Evolutionary conservation across 2,888 invertebrate species (phyloP).

Genomic region (Chrysotoxum bicinctum): DNA sequence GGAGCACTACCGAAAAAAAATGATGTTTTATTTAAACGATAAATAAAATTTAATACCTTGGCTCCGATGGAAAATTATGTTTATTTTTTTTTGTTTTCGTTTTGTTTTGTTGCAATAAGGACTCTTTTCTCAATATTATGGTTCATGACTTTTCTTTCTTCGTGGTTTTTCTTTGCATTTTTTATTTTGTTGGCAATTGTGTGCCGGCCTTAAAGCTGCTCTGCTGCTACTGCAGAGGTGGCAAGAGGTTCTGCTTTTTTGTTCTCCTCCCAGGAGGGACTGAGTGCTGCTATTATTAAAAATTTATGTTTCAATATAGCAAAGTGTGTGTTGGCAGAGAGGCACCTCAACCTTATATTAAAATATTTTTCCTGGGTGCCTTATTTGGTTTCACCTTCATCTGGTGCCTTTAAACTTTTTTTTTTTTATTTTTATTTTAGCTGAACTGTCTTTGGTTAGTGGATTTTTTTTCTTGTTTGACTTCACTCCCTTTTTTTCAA

Average conservation of each 20-base stretch:
- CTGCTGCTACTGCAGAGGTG: background rate
- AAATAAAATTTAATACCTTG: constrained; percentile 69
- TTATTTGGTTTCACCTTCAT: constrained; percentile 66
- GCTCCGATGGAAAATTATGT: constrained; percentile 45
- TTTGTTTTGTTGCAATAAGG: background rate
- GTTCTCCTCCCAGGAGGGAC: background rate
- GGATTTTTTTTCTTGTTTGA: constrained; percentile 10
- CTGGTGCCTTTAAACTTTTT: constrained; percentile 36
- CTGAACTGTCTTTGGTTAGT: constrained; percentile 41
- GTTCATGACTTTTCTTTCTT: constrained; percentile 53
- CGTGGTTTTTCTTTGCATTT: constrained; percentile 32
- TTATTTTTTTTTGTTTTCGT: constrained; percentile 29
- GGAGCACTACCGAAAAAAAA: constrained; percentile 8
- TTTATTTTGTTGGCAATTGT: constrained; percentile 38
- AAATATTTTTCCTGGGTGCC: constrained; percentile 42
- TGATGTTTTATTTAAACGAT: constrained; percentile 69
- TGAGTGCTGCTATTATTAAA: constrained; percentile 63
- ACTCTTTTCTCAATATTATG: constrained; percentile 28
- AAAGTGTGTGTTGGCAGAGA: constrained; percentile 54
- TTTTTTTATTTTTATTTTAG: background rate
- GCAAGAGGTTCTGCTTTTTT: background rate
- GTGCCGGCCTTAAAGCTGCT: constrained; percentile 32
- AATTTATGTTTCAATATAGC: constrained; percentile 71
- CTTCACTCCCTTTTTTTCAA: constrained; percentile 12
- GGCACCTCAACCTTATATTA: constrained; percentile 27